Conservation (phyloP, 2,797 vertebrate genomes). For the Halcyon badia region DNA sequence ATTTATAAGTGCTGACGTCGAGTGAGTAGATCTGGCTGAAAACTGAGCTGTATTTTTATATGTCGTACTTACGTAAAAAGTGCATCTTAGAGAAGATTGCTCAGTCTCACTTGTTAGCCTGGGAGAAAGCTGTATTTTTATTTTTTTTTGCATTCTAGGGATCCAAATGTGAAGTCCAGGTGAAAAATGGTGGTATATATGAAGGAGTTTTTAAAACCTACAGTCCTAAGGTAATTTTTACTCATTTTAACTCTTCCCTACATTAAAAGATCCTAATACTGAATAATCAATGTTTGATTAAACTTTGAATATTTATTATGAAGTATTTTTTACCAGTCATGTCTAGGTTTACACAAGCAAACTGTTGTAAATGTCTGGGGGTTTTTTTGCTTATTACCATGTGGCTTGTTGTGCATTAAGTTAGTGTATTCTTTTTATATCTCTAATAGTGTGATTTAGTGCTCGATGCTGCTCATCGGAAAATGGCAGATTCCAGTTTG, state of each 20-base stretch:
- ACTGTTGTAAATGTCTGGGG: neutral
- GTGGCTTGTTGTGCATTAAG: neutral
- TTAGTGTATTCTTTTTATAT: conserved; percentile 26
- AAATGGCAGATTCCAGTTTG: conserved; percentile 88
- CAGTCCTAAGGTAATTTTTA: conserved; percentile 92
- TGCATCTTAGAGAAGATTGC: neutral
- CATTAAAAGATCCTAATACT: neutral
- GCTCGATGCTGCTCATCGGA: conserved; percentile 96
- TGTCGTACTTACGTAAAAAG: neutral
- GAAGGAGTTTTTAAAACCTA: conserved; percentile 99
- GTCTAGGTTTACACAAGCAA: neutral
- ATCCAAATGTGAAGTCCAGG: conserved; percentile 98
- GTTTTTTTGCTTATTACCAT: neutral
- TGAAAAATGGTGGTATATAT: conserved; percentile 95
- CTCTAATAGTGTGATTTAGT: conserved; percentile 92
- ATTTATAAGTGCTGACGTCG: neutral
- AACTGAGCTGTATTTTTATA: neutral
- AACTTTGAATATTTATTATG: neutral
- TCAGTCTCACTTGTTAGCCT: neutral
- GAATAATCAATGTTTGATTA: neutral
- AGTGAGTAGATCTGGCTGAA: neutral
- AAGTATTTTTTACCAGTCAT: neutral
- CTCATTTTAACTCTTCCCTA: neutral
- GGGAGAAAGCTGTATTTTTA: neutral
- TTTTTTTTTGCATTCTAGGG: conserved; percentile 83